Conservation (phyloP, 2,113 vertebrate species). For the Microtus ochrogaster region DNA sequence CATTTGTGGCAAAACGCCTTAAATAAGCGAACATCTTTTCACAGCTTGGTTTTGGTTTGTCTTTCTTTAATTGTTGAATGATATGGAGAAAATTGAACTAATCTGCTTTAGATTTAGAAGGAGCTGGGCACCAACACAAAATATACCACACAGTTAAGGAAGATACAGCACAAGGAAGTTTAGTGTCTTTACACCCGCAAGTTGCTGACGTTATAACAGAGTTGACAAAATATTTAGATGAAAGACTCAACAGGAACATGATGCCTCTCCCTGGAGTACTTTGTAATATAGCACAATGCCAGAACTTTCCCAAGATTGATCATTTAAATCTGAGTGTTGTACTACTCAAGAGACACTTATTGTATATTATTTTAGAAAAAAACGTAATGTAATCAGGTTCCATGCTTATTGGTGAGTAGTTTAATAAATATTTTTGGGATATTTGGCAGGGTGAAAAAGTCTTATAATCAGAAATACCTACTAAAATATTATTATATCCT, state of each 20-base stretch:
- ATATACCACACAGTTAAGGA: neutral
- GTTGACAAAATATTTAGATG: neutral
- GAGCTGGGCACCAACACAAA: neutral
- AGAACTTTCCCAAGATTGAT: neutral
- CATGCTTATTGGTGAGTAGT: neutral
- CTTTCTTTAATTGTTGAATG: neutral
- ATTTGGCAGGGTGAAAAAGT: neutral
- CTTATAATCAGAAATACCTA: neutral
- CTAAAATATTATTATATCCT: neutral
- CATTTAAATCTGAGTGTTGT: neutral
- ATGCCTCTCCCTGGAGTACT: no score
- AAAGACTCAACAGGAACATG: neutral
- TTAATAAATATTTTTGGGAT: neutral
- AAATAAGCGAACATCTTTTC: constrained; percentile 11
- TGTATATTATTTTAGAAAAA: neutral
- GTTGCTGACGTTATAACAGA: neutral
- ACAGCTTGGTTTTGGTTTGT: neutral
- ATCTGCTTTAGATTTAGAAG: neutral
- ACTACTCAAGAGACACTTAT: neutral
- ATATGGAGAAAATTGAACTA: neutral
- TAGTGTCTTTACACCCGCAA: neutral
- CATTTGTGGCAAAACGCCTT: neutral
- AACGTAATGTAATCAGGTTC: neutral
- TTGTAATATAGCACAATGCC: neutral
- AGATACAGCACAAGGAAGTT: neutral